Base-by-base conservation (phyloP, 2,888 invertebrate species). In the Drosophila mimetica region DNA sequence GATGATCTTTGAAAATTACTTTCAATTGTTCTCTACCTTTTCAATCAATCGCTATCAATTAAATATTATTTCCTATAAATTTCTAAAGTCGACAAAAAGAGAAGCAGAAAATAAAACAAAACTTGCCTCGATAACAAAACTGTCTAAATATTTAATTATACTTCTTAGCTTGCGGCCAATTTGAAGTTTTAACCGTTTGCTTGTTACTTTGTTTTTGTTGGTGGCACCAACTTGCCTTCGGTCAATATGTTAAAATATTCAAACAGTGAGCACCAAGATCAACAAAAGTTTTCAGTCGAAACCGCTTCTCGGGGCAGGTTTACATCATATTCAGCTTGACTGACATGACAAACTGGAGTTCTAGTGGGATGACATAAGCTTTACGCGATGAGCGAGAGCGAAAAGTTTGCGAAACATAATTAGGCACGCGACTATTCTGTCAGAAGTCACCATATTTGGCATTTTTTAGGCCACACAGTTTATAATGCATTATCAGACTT, bases 151-250 rank as follows among this genome's bases (percentile, higher is more conserved):
- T 61, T 64, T 66, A 34, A 55, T 55, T 55, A 51, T 51, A 16
- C 18, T 53, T 55, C 54, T 55, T 11, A 36, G 55, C 53, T 52
- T 16, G n/a, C 32, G 34, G 53, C 55, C 34, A n/a, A 44, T 44
- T 36, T 51, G 46, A 44, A 39, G 34, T 55, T 70, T 60, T 60
- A 60, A 60, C 59, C 60, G 60, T 60, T 60, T 60, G 34, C 13
- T 16, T 4, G 30, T 60, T 46, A 32, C 22, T 34, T 13, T 14
- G 30, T 4, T 46, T 60, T 44, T 60, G 59, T 28, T 60, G 25
- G n/a, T 36, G 5, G 30, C 30, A 22, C n/a, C 9, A 16, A 37
- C 13, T 58, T n/a, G 58, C 59, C 61, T n/a, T n/a, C 22, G 61
- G 61, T 22, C 44, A 30, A 60, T 22, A 46, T 44, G 60, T 22